These are phyloP conservation scores for Megaustenia siamemsis DNA, from an alignment of 2,888 invertebrate species.

Conservation along the genomic window DNA sequence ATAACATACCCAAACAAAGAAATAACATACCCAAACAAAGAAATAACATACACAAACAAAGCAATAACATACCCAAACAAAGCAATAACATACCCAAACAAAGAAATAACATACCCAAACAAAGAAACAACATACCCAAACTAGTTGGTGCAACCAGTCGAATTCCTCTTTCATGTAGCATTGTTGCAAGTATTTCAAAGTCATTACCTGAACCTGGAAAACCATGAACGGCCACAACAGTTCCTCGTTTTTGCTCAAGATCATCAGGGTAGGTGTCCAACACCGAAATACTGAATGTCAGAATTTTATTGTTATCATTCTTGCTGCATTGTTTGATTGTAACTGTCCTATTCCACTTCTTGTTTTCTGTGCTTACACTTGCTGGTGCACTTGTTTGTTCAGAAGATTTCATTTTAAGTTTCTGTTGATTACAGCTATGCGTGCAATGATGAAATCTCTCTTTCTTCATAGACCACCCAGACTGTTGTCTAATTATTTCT, in stretches of 20 bases:
- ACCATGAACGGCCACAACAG: constrained; percentile 57
- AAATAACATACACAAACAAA: too few relatives aligned
- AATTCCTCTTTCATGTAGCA: constrained; percentile 50
- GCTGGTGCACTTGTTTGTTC: background rate
- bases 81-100: too few relatives aligned
- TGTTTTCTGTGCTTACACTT: background rate
- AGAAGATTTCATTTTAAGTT: background rate
- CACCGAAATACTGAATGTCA: constrained; percentile 48
- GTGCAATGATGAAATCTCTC: background rate
- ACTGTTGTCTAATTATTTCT: background rate
- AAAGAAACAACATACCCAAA: constrained; percentile 51
- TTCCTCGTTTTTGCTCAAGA: constrained; percentile 27
- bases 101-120: too few relatives aligned
- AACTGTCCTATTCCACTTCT: constrained; percentile 25
- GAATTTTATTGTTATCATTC: constrained; percentile 12
- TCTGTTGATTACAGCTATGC: background rate
- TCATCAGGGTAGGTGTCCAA: constrained; percentile 54
- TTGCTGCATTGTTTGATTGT: constrained; percentile 38
- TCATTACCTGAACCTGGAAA: constrained; percentile 53
- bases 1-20: too few relatives aligned
- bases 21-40: too few relatives aligned
- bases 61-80: too few relatives aligned
- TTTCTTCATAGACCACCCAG: background rate
- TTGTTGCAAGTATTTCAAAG: constrained; percentile 51
- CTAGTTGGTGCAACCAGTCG: constrained; percentile 55